phyloP scores from a whole-genome alignment of 1,140 invertebrate genomes.

The Drosophila nebulosa region DNA sequence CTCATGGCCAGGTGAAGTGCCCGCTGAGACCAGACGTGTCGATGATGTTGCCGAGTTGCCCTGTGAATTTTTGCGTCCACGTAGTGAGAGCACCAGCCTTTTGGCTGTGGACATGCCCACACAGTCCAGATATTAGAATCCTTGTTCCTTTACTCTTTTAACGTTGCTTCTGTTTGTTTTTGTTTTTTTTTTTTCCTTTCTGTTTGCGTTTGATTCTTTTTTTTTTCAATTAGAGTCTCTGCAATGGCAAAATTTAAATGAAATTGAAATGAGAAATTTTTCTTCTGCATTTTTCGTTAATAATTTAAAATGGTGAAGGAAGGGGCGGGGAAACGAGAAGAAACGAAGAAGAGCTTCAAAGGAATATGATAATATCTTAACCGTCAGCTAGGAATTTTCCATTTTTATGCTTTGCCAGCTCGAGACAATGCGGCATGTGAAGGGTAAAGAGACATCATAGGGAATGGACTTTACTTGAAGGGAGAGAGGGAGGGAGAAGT shows the following conservation, averaged over 20 bases:
- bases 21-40: slow-evolving; percentile 81
- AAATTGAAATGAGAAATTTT: slow-evolving; percentile 68
- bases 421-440: slow-evolving; percentile 14
- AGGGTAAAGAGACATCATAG: background rate
- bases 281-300: slow-evolving; percentile 68
- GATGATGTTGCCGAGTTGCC: slow-evolving; percentile 81
- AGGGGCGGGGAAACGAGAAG: background rate
- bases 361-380: slow-evolving; percentile 68
- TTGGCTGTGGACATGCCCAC: slow-evolving; percentile 85
- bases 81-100: slow-evolving; percentile 86
- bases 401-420: slow-evolving; percentile 64
- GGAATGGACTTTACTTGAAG: background rate
- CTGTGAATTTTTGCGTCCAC: slow-evolving; percentile 83
- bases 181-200: background rate
- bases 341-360: slow-evolving; percentile 44
- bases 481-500: background rate
- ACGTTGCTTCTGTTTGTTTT: background rate
- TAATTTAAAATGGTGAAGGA: slow-evolving; percentile 46
- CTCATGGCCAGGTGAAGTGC: slow-evolving; percentile 85
- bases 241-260: slow-evolving; percentile 46
- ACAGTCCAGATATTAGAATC: slow-evolving; percentile 42
- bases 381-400: slow-evolving; percentile 54
- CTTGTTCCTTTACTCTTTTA: background rate
- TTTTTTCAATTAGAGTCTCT: slow-evolving; percentile 2
- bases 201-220: background rate